phyloP scores from a whole-genome alignment of 2,888 invertebrate genomes.

The Steinernema hermaphroditum region DNA sequence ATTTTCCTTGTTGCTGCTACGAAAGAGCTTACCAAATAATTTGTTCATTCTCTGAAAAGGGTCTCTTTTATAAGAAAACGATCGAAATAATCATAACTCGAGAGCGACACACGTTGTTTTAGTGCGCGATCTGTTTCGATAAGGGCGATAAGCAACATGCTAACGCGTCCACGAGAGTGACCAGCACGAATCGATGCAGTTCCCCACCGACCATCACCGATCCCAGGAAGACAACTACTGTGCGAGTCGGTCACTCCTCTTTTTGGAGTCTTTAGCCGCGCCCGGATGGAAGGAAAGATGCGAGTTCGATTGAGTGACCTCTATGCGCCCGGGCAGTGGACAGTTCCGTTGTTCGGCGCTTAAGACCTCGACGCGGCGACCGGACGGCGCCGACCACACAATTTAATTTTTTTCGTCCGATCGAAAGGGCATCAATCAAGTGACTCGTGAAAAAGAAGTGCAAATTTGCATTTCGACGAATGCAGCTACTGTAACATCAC shows the following conservation, averaged over 20 bases:
- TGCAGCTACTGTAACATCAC: background rate
- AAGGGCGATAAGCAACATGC: background rate
- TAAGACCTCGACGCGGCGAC: conserved; percentile 7
- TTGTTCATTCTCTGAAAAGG: background rate
- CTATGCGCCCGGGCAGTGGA: background rate
- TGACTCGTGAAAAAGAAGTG: background rate
- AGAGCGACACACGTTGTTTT: background rate
- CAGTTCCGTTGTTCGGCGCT: conserved; percentile 11
- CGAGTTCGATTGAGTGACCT: conserved; percentile 10
- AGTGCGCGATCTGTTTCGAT: background rate
- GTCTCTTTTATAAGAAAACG: background rate
- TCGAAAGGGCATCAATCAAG: background rate
- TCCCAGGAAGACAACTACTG: background rate
- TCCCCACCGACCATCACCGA: background rate
- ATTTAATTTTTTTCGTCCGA: background rate
- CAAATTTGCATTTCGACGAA: background rate
- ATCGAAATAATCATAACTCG: background rate
- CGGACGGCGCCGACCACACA: conserved; percentile 19
- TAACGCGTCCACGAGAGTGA: background rate
- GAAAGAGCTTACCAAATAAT: background rate
- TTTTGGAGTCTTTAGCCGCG: background rate
- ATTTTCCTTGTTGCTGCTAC: conserved; percentile 3
- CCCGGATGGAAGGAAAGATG: background rate
- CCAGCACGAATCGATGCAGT: background rate
- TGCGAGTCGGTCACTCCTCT: background rate